phyloP scores from a whole-genome alignment of 2,888 invertebrate species.

The Cephus nigrinus region DNA sequence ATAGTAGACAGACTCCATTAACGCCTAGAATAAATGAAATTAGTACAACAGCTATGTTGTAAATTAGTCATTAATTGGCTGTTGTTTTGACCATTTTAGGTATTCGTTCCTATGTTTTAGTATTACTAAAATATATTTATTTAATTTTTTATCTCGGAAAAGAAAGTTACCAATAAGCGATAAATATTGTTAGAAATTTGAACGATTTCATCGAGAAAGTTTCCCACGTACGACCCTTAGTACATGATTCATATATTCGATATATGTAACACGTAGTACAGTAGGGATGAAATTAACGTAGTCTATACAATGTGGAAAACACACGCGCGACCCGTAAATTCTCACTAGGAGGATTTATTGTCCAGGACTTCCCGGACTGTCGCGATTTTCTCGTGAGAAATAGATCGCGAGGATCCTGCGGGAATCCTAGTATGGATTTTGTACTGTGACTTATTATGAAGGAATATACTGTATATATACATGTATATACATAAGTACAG shows the following conservation, averaged over 20 bases:
- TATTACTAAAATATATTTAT: neutral
- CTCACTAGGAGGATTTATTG: neutral
- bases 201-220: neutral
- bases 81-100: neutral
- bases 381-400: neutral
- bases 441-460: neutral
- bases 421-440: neutral
- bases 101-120: neutral
- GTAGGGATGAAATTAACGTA: neutral
- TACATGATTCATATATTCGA: neutral
- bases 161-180: neutral
- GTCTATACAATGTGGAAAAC: neutral
- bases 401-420: neutral
- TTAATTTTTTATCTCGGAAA: neutral
- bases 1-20: neutral
- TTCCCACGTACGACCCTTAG: neutral
- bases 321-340: neutral
- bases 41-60: neutral
- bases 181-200: neutral
- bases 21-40: neutral
- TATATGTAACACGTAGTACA: neutral
- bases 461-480: neutral
- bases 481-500: neutral
- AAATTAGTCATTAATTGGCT: neutral
- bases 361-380: neutral